phyloP scores from a whole-genome alignment of 1,140 invertebrate species.

The Nephila pilipes region DNA sequence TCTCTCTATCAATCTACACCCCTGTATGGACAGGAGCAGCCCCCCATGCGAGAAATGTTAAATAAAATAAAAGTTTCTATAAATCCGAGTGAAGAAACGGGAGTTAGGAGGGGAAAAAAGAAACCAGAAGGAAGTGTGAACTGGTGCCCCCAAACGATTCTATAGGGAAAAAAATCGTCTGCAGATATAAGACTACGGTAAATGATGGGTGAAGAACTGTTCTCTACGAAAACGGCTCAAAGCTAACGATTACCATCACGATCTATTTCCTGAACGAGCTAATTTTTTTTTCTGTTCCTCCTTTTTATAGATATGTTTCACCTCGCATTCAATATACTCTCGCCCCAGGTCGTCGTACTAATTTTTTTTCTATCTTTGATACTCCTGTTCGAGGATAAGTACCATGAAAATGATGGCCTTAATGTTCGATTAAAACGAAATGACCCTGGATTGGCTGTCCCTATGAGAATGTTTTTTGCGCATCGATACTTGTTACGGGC shows the following conservation, averaged over 20 bases:
- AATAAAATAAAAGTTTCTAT: conserved; percentile 62
- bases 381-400: conserved; percentile 41
- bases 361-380: conserved; percentile 8
- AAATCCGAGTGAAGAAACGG: conserved; percentile 28
- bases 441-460: conserved; percentile 1
- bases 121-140: not conserved
- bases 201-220: conserved; percentile 51
- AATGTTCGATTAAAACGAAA: conserved; percentile 65
- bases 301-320: conserved; percentile 29
- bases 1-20: conserved; percentile 15
- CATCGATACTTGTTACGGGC: not conserved
- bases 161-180: not conserved
- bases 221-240: conserved; percentile 44
- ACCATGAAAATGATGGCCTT: conserved; percentile 48
- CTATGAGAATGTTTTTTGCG: not conserved
- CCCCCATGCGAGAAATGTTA: conserved; percentile 24
- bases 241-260: conserved; percentile 54
- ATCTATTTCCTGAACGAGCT: conserved; percentile 60
- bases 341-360: conserved; percentile 23
- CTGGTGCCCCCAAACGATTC: conserved; percentile 19
- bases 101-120: not conserved
- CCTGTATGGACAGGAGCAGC: not conserved
- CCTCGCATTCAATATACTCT: not conserved
- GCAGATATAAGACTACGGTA: conserved; percentile 20
- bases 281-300: conserved; percentile 23